phyloP scores from a whole-genome alignment of 2,888 invertebrate genomes.

The Pyrrhia umbra region DNA sequence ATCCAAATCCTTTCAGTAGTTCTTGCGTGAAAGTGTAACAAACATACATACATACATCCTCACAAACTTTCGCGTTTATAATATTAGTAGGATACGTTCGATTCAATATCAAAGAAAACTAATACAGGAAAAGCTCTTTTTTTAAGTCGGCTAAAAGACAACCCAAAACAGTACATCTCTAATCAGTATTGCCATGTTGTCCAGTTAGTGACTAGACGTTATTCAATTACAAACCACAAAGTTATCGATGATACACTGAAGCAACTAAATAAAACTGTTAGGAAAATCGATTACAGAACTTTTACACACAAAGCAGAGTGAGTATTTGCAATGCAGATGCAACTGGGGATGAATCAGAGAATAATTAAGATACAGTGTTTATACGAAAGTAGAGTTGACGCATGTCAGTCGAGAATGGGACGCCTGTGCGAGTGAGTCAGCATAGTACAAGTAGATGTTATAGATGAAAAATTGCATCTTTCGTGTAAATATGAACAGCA shows the following conservation, averaged over 20 bases:
- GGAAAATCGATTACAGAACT: neutral
- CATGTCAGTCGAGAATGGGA: neutral
- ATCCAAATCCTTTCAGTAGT: too few species aligned
- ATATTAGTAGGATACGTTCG: too few species aligned
- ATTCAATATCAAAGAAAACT: too few species aligned
- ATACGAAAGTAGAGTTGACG: neutral
- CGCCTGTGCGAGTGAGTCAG: neutral
- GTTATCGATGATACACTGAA: slow-evolving; percentile 15
- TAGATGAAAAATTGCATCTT: too few species aligned
- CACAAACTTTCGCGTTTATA: too few species aligned
- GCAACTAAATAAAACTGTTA: neutral
- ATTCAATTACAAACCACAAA: neutral
- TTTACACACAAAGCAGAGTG: neutral
- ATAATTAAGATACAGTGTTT: neutral
- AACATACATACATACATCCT: too few species aligned
- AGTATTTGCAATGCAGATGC: neutral
- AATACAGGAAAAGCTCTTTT: too few species aligned
- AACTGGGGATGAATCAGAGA: neutral
- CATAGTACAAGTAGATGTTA: too few species aligned
- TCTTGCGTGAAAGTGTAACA: too few species aligned
- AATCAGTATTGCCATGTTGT: neutral
- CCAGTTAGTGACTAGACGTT: neutral
- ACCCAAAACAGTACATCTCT: neutral
- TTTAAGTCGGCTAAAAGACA: too few species aligned
- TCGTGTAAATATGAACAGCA: too few species aligned